These are phyloP conservation scores for Calliopsis andreniformis DNA, from an alignment of 1,140 invertebrate genomes.

Conservation along the genomic window DNA sequence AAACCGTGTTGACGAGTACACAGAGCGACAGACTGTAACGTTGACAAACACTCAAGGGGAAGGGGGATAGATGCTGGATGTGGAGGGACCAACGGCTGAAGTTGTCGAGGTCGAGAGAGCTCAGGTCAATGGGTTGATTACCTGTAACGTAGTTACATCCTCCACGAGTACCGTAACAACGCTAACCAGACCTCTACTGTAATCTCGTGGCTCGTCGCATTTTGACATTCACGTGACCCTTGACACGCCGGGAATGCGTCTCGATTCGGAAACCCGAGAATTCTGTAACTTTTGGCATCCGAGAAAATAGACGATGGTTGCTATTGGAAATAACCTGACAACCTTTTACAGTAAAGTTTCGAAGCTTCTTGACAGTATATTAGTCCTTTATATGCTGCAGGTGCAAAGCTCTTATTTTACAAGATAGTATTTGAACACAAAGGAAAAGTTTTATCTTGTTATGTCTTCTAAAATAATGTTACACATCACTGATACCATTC, in stretches of 20 bases:
- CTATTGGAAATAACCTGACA: neutral
- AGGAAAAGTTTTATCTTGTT: too few relatives aligned
- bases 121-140: conserved; percentile 75
- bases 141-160: conserved; percentile 72
- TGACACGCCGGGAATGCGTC: neutral
- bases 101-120: conserved; percentile 66
- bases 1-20: conserved; percentile 49
- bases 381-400: too few relatives aligned
- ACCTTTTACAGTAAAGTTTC: too few relatives aligned
- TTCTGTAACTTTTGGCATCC: neutral
- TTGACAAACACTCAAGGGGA: conserved; percentile 41
- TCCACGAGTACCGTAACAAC: conserved; percentile 65
- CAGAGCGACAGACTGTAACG: conserved; percentile 39
- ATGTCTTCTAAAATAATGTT: too few relatives aligned
- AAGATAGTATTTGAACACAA: too few relatives aligned
- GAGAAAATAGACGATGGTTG: neutral
- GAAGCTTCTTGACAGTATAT: too few relatives aligned
- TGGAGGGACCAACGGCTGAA: conserved; percentile 46
- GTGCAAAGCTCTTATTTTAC: too few relatives aligned
- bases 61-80: conserved; percentile 29
- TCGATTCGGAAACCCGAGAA: neutral
- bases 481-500: too few relatives aligned
- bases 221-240: conserved; percentile 15
- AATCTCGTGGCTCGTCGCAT: conserved; percentile 45
- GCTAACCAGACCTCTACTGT: conserved; percentile 55